These are phyloP conservation scores for Prunella strophiata DNA, from an alignment of 2,797 vertebrate genomes.

Conservation along the genomic window DNA sequence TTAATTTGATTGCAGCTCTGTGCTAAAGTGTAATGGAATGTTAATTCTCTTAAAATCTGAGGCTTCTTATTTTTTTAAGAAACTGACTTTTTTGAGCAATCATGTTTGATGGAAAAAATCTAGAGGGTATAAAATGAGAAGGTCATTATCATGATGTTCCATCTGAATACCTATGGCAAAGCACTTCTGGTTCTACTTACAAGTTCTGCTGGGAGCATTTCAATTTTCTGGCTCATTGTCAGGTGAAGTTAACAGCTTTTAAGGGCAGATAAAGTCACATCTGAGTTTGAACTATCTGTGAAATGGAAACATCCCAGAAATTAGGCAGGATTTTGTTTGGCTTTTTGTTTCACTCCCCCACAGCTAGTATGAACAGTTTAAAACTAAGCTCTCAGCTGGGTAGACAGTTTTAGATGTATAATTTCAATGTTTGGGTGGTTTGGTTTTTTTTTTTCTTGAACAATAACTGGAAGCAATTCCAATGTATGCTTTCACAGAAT, in stretches of 20 bases:
- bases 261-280: not conserved
- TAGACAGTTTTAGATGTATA: not conserved
- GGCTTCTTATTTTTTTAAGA: not conserved
- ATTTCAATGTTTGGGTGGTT: not conserved
- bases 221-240: constrained; percentile 41
- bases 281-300: not conserved
- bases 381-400: not conserved
- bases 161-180: not conserved
- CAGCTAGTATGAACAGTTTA: not conserved
- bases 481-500: not conserved
- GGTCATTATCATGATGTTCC: not conserved
- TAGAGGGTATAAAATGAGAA: not conserved
- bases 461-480: not conserved
- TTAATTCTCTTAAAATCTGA: constrained; percentile 8
- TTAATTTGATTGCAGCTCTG: not conserved
- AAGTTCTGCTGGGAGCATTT: constrained; percentile 29
- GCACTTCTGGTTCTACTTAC: not conserved
- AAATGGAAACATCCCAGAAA: not conserved
- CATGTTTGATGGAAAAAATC: constrained; percentile 12
- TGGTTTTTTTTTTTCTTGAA: not conserved
- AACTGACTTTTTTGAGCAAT: not conserved
- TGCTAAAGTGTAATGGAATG: not conserved
- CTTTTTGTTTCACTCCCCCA: not conserved
- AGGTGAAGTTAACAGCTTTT: constrained; percentile 20
- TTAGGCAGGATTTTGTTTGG: not conserved